Base-by-base conservation (phyloP, 2,888 invertebrate species). In the Alsophila aescularia region DNA sequence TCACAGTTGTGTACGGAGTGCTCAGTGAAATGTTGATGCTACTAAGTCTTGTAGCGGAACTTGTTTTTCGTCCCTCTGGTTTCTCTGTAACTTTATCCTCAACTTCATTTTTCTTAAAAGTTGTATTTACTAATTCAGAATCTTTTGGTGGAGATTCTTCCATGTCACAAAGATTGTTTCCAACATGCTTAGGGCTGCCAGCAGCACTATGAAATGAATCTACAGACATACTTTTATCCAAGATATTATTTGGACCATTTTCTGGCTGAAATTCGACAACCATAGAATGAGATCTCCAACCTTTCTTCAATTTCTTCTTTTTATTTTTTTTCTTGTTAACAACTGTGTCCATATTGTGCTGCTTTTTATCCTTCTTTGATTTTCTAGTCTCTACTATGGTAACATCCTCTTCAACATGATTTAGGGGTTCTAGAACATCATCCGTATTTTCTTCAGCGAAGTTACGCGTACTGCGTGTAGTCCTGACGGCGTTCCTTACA, bases 201-300 rank as follows among this genome's bases (percentile, higher is more conserved):
- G 83, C 81, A 81, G 88, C 88, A 58, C 87, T 89, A 53, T 88
- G 81, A 49, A 83, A 88, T 12, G 89, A 88, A 24, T 88, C 87
- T n/a, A 66, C 44, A 8, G 87, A 87, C 21, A 64, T 64, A 44
- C 75, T 79, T 31, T 66, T 72, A 51, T 83, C 79, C 3, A 71
- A 24, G 13, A 42, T 37, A 7, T 16, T 29, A 6, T 13, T 52
- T 21, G 35, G 16, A 9, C 5, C 47, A 24, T 18, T 54, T 18
- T 55, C 50, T 31, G 60, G 56, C 36, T 53, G 50, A 34, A 62
- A 51, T 37, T 80, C 73, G 27, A 71, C 57, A 16, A 67, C 47
- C 1, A 65, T 55, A 7, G 70, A 71, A 50, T 64, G 67, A 4
- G 72, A 66, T 21, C 52, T 69, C 14, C 66, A 76, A 0, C 53